phyloP scores from a whole-genome alignment of 2,888 invertebrate species.

The Anthoptus insignis region DNA sequence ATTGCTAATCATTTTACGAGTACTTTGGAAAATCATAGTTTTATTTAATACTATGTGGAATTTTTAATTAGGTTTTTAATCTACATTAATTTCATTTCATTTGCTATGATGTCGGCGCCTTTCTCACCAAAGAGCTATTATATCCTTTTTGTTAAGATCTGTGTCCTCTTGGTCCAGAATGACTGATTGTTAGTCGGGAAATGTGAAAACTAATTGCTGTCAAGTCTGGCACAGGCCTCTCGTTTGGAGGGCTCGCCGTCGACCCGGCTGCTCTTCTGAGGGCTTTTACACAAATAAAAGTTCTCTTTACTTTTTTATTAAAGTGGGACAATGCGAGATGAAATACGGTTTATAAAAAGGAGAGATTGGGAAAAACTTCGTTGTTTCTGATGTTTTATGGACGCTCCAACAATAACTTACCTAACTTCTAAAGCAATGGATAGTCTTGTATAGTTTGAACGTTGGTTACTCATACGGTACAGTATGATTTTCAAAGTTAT shows the following conservation, averaged over 20 bases:
- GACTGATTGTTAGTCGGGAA: constrained; percentile 32
- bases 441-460: too few relatives aligned
- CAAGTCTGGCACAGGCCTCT: constrained; percentile 26
- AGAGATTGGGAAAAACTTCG: too few relatives aligned
- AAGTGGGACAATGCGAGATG: constrained; percentile 44
- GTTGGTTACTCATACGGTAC: too few relatives aligned
- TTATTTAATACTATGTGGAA: too few relatives aligned
- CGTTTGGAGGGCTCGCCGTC: constrained; percentile 33
- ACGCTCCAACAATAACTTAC: too few relatives aligned
- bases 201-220: constrained; percentile 33
- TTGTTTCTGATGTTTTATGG: too few relatives aligned
- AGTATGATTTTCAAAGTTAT: too few relatives aligned
- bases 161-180: not conserved
- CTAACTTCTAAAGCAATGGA: too few relatives aligned
- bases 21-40: too few relatives aligned
- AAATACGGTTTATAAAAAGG: not conserved
- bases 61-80: too few relatives aligned
- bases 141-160: constrained; percentile 2
- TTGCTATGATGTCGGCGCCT: not conserved
- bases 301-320: constrained; percentile 45
- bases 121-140: constrained; percentile 1
- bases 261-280: constrained; percentile 38
- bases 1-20: too few relatives aligned
- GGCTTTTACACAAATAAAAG: constrained; percentile 32
- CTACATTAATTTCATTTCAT: not conserved